A percentile compares a stretch with the other conserved stretches of the same genome.
Evolutionary conservation across 2,888 invertebrate species (phyloP).

Genomic region (Chalcis sispes): DNA sequence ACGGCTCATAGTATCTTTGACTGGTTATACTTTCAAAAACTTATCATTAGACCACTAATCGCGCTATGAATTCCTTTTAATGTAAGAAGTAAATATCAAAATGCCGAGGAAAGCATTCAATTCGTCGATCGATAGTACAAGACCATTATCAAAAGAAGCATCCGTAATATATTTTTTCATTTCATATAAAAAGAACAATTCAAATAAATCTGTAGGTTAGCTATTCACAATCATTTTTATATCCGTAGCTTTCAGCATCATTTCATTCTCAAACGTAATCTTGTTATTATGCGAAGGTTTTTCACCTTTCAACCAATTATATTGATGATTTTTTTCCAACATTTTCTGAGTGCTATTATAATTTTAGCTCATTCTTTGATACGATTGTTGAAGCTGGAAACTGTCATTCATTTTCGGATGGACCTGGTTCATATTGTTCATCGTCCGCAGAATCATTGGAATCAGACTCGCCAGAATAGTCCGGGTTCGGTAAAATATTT

Average conservation of each 20-base stretch:
- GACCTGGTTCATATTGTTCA: background rate
- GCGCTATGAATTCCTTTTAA: background rate
- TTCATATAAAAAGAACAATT: conserved; percentile 28
- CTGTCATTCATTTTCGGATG: background rate
- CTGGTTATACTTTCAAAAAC: background rate
- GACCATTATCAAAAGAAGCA: conserved; percentile 15
- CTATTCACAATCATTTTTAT: conserved; percentile 4
- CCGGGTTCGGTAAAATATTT: background rate
- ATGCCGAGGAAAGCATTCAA: conserved; percentile 37
- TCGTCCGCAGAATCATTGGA: background rate
- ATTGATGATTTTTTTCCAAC: conserved; percentile 26
- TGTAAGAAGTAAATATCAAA: conserved; percentile 18
- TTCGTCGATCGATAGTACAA: background rate
- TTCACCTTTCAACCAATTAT: conserved; percentile 11
- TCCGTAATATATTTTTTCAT: conserved; percentile 36
- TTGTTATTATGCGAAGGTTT: background rate
- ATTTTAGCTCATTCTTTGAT: background rate
- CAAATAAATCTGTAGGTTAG: conserved; percentile 30
- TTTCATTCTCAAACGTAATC: background rate
- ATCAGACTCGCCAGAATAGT: background rate
- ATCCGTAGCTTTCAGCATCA: background rate
- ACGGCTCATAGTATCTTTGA: conserved; percentile 10
- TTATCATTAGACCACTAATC: conserved; percentile 16
- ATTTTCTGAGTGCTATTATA: background rate
- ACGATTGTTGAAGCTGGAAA: background rate